Conservation (phyloP, 2,113 vertebrate species). For the Vicugna pacos region DNA sequence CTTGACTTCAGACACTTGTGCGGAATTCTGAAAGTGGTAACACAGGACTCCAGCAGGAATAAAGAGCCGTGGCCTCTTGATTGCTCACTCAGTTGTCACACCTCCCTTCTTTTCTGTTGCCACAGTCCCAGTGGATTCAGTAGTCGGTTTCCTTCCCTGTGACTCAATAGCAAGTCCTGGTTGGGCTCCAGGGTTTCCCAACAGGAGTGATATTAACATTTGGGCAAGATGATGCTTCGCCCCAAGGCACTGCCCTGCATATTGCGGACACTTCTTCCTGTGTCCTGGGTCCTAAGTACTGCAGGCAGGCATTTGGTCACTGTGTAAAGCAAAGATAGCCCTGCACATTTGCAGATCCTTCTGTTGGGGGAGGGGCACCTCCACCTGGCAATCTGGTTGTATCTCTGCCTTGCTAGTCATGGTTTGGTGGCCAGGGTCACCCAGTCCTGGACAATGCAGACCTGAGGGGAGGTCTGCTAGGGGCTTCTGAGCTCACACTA, state of each 20-base stretch:
- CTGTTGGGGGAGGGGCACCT: neutral
- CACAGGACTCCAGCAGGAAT: neutral
- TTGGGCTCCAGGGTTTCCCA: neutral
- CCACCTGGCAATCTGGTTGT: neutral
- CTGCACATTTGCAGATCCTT: neutral
- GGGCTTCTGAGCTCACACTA: neutral
- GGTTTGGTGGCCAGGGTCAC: neutral
- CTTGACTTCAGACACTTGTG: neutral
- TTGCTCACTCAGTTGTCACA: neutral
- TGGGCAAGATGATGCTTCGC: neutral
- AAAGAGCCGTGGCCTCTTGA: too few species aligned
- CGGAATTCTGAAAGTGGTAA: neutral
- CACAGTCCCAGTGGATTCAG: neutral
- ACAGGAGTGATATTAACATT: neutral
- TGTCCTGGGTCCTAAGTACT: neutral
- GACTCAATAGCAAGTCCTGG: neutral
- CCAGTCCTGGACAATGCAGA: neutral
- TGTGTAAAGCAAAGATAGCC: neutral
- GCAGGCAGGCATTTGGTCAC: neutral
- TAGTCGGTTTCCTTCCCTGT: neutral
- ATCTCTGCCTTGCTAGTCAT: neutral
- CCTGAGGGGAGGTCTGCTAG: neutral
- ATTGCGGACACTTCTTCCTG: neutral
- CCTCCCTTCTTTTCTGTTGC: neutral
- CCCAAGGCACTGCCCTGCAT: neutral